These are phyloP conservation scores for Pachyramphus minor DNA, from an alignment of 2,113 vertebrate genomes.

Conservation along the genomic window DNA sequence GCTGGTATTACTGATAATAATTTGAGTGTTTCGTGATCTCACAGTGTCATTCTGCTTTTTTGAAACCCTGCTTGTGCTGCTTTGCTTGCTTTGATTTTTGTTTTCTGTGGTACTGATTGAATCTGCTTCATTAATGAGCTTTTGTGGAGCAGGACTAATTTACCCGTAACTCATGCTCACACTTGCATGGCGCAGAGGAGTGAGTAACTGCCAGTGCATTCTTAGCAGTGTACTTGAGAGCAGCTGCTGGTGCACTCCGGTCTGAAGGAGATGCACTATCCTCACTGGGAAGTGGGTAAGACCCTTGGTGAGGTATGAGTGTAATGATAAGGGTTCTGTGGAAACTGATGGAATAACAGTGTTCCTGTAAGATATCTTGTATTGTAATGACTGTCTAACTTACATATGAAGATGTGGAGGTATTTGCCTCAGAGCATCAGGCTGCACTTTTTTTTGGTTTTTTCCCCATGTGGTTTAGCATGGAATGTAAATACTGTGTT, in stretches of 20 bases:
- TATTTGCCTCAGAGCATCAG: background rate
- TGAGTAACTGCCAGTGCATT: background rate
- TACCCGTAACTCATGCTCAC: background rate
- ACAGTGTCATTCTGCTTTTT: background rate
- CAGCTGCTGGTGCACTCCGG: background rate
- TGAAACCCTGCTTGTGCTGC: slow-evolving; percentile 21
- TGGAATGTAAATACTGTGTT: background rate
- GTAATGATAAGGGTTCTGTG: background rate
- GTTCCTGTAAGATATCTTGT: background rate
- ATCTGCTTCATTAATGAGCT: background rate
- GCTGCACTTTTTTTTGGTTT: background rate
- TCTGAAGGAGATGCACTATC: background rate
- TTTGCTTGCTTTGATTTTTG: slow-evolving; percentile 40
- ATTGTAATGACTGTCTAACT: background rate
- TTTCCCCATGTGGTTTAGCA: background rate
- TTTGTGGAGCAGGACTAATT: slow-evolving; percentile 7
- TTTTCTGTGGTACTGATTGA: background rate
- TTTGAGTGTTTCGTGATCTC: slow-evolving; percentile 2
- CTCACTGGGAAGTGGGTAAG: background rate
- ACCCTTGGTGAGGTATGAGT: background rate
- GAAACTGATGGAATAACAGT: background rate
- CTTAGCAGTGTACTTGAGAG: background rate
- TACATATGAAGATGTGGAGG: background rate
- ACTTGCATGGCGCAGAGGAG: background rate
- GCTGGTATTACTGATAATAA: slow-evolving; percentile 4